Evolutionary conservation across 2,888 invertebrate species (phyloP).

Genomic region (Aelia acuminata): DNA sequence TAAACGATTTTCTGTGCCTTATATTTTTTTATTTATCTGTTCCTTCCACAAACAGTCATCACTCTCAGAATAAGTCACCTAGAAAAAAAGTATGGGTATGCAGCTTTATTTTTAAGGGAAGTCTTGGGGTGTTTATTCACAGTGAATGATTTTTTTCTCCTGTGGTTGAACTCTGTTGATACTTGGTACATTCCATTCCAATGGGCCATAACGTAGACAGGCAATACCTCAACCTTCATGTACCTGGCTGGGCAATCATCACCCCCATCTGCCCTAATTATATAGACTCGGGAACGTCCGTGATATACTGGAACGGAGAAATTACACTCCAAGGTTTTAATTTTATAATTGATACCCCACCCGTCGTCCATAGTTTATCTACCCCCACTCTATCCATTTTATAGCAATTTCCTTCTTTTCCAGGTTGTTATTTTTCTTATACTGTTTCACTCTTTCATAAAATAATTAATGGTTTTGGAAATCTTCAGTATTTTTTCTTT

Average conservation of each 20-base stretch:
- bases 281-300: slow-evolving; percentile 3
- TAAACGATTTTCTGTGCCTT: no score
- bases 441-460: neutral
- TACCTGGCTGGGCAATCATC: slow-evolving; percentile 7
- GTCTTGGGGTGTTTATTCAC: neutral
- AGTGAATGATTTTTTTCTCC: neutral
- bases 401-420: neutral
- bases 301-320: slow-evolving; percentile 46
- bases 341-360: slow-evolving; percentile 41
- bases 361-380: slow-evolving; percentile 25
- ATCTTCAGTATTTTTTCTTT: neutral
- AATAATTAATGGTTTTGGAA: neutral
- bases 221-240: neutral
- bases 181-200: neutral
- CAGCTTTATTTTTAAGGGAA: neutral
- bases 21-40: no score
- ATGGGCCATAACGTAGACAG: neutral
- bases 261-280: slow-evolving; percentile 40
- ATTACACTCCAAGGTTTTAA: slow-evolving; percentile 15
- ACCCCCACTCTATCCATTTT: neutral
- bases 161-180: neutral
- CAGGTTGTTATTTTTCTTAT: neutral
- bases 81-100: no score
- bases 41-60: no score
- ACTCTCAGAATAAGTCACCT: no score